phyloP scores from a whole-genome alignment of 2,888 invertebrate species.

The Deroplatys truncata region DNA sequence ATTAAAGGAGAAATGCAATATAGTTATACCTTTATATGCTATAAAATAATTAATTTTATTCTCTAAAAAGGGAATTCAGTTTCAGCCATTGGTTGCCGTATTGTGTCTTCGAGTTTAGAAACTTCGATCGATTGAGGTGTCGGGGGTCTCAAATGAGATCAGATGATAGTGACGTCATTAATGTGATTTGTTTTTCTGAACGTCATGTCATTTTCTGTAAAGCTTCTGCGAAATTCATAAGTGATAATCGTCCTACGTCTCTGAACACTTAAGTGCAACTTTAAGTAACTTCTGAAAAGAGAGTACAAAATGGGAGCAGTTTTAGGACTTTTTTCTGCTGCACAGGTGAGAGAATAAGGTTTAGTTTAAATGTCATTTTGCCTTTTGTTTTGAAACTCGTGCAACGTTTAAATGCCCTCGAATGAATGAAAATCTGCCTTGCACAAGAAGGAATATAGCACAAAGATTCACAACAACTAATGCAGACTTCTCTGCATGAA shows the following conservation, averaged over 20 bases:
- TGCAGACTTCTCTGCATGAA: too few species aligned
- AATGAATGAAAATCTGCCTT: neutral
- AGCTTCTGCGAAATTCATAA: neutral
- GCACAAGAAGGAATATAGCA: neutral
- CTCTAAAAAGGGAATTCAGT: neutral
- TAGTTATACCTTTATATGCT: too few species aligned
- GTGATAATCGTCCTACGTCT: neutral
- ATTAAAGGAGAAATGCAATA: too few species aligned
- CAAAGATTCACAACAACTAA: too few species aligned
- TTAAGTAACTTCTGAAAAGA: neutral
- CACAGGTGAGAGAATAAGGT: slow-evolving; percentile 49
- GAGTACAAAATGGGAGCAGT: slow-evolving; percentile 55
- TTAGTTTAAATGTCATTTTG: neutral
- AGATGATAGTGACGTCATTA: neutral
- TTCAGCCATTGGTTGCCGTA: neutral
- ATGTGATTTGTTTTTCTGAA: neutral
- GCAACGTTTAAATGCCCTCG: neutral
- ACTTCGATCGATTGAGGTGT: neutral
- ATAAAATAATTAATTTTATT: too few species aligned
- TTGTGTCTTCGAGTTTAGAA: neutral
- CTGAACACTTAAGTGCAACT: neutral
- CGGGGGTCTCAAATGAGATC: neutral
- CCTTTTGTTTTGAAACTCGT: neutral
- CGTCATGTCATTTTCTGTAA: neutral
- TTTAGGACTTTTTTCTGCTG: slow-evolving; percentile 58